Evolutionary conservation across 2,113 vertebrate genomes (phyloP).

Genomic region (Serilophus lunatus): DNA sequence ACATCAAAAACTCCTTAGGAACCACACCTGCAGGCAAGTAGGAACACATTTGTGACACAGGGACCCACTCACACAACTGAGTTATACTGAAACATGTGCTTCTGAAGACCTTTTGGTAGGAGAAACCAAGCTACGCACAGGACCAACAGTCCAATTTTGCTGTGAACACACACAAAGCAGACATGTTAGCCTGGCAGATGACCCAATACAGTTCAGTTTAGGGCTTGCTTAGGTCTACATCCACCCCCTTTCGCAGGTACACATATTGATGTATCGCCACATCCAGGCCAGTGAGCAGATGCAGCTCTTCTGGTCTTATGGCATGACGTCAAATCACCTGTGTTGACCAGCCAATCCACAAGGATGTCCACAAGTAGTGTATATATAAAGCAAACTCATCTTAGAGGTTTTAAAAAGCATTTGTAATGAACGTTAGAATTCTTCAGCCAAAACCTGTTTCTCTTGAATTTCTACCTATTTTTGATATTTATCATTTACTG

Average conservation of each 20-base stretch:
- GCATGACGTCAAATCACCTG: neutral
- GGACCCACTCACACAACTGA: neutral
- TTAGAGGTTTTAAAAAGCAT: neutral
- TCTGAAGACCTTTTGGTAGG: neutral
- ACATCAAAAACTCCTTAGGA: neutral
- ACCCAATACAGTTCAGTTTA: neutral
- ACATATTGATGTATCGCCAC: neutral
- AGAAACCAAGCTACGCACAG: neutral
- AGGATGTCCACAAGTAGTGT: neutral
- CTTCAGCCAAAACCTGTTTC: neutral
- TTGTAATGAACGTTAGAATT: neutral
- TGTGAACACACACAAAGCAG: neutral
- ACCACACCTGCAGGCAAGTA: neutral
- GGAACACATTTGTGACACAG: neutral
- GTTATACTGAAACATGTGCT: neutral
- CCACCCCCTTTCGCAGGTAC: neutral
- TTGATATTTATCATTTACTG: neutral
- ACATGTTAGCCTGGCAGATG: fast-evolving
- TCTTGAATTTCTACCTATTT: neutral
- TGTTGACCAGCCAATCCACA: neutral
- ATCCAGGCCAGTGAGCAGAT: neutral
- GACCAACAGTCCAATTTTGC: neutral
- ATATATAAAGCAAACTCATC: neutral
- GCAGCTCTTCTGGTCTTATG: neutral
- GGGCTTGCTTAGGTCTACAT: neutral